phyloP scores from a whole-genome alignment of 1,140 invertebrate genomes.

The Meloidogyne hapla region DNA sequence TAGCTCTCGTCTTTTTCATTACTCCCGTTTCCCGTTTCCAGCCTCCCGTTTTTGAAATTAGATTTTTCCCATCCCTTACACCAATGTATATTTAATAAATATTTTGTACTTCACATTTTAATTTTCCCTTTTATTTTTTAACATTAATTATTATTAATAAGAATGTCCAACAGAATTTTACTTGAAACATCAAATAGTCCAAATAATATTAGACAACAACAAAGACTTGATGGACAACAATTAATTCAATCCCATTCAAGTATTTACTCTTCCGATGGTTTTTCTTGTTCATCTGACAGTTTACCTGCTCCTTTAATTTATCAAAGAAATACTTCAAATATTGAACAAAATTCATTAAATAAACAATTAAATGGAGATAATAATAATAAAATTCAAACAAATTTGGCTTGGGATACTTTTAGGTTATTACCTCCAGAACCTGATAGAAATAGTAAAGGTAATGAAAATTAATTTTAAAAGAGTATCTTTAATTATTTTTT shows the following conservation, averaged over 20 bases:
- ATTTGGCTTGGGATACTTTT: constrained; percentile 24
- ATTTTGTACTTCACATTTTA: too few species aligned
- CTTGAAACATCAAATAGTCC: not conserved
- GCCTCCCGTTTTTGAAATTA: too few species aligned
- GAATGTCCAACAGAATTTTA: not conserved
- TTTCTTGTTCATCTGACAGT: constrained; percentile 2
- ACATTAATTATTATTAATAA: too few species aligned
- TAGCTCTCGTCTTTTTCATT: too few species aligned
- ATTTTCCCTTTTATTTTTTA: too few species aligned
- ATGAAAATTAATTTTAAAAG: too few species aligned
- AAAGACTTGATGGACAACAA: not conserved
- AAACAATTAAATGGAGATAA: not conserved
- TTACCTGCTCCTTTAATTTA: not conserved
- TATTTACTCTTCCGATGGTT: not conserved
- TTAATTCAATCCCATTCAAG: not conserved
- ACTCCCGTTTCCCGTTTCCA: too few species aligned
- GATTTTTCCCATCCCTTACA: too few species aligned
- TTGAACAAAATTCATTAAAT: not conserved
- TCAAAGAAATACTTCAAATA: not conserved
- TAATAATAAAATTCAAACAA: not conserved
- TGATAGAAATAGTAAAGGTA: constrained; percentile 10
- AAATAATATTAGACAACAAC: not conserved
- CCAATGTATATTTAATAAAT: too few species aligned
- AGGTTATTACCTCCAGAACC: constrained; percentile 9
- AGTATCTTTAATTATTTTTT: constrained; percentile 21